phyloP scores from a whole-genome alignment of 2,888 invertebrate genomes.

The Cheilosia grossa region DNA sequence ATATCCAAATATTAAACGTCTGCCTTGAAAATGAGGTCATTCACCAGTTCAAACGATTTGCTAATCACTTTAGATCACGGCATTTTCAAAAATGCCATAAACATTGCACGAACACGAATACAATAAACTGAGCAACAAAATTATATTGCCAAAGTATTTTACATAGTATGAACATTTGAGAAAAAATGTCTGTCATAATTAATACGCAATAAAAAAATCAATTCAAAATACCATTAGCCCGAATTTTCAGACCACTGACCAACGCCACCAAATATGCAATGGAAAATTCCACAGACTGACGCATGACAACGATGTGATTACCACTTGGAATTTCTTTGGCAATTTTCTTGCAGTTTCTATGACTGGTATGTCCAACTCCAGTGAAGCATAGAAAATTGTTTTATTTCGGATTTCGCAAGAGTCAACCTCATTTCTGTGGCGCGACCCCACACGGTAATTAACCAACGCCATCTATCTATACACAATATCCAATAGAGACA shows the following conservation, averaged over 20 bases:
- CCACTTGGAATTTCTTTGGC: conserved; percentile 30
- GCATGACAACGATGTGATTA: conserved; percentile 8
- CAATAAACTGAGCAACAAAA: too few relatives aligned
- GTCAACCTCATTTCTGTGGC: conserved; percentile 1
- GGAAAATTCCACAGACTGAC: conserved; percentile 28
- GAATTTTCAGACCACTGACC: conserved; percentile 1
- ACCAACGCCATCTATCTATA: conserved; percentile 51
- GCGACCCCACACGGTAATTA: conserved; percentile 31
- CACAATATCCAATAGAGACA: not conserved
- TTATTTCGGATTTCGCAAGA: conserved; percentile 32
- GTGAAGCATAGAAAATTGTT: conserved; percentile 29
- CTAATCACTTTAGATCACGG: too few relatives aligned
- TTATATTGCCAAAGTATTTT: too few relatives aligned
- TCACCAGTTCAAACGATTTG: too few relatives aligned
- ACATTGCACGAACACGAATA: too few relatives aligned
- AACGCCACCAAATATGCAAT: conserved; percentile 55
- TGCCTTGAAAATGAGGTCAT: too few relatives aligned
- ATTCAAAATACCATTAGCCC: not conserved
- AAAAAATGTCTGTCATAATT: not conserved
- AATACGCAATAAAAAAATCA: not conserved
- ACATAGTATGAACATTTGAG: too few relatives aligned
- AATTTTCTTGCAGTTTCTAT: conserved; percentile 22
- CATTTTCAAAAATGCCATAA: too few relatives aligned
- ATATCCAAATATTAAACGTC: too few relatives aligned
- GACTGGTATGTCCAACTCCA: conserved; percentile 13